Evolutionary conservation across 2,113 vertebrate species (phyloP), one percentile per base, ranked within the genome.

Genomic region (Proterorhinus semilunaris): DNA sequence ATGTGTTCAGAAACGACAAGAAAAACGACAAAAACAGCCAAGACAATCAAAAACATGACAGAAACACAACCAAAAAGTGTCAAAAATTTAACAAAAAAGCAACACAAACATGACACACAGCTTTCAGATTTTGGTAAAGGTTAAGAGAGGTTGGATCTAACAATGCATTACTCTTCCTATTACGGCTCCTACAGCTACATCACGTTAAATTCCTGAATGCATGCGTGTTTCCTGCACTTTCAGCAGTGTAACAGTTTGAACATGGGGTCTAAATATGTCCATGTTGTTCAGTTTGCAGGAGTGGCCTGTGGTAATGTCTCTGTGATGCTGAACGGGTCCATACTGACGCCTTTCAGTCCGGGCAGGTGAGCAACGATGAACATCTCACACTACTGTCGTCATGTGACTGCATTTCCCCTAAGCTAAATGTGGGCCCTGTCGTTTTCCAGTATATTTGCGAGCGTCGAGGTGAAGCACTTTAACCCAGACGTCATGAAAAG

Each of bases 291-390:
- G 96, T 96, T 94, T 93, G 95, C 95, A 86, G 89, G 89, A 45
- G 47, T 46, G 52, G 93, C 95, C 0, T 95, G 94, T 82, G 96
- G 95, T 44, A 51, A 88, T 52, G 94, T 93, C 62, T 89, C 92
- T 0, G 94, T 83, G 62, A 92, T 98, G 93, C 92, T 98, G 44
- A 95, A 95, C 0, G 96, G 95, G 44, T 93, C 94, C 0, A 0
- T 85, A 61, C 4, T 55, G 3, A 80, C 79, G 3, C 88, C 94
- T 12, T 95, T 95, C 84, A 71, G 51, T 58, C 49, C 27, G 27
- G 12, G 0, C 42, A 97, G 96, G 96, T 97, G 87, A 62, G 66
- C 0, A 0, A 2, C 52, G 2, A 5, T 36, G 27, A 36, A 36
- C 27, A 52, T 52, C 7, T 45, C 9, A 8, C 49, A 50, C 27